Base-by-base conservation (phyloP, 2,113 vertebrate species). In the Saimiri boliviensis region DNA sequence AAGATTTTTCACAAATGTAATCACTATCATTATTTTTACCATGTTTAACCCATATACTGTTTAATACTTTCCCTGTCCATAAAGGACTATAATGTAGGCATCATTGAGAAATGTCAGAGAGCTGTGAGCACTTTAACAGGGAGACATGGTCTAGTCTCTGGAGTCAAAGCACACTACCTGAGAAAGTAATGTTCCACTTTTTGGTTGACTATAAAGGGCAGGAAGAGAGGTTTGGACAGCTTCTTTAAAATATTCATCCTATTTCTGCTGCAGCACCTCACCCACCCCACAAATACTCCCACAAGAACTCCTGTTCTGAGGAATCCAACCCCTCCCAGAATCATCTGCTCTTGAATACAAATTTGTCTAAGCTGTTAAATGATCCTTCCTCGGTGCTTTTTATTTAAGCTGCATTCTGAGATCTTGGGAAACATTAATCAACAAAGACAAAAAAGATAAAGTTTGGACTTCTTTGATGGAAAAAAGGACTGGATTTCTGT, bases 191-290 rank as follows among this genome's bases (percentile, higher is more conserved):
- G 4, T 56, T 86, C 54, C 58, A 60, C 8, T 68, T 63, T 66
- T 68, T 37, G 35, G 74, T 82, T 76, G 66, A 30, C 23, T 81
- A 40, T 2, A 52, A 89, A 49, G 76, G 47, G 54, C 35, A 68
- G 45, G 23, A 86, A 91, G 16, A 66, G 82, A 71, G 5, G 7
- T 5, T 60, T 88, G 4, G 54, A 9, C 1, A 42, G 21, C 14
- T 58, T 79, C 90, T 87, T 79, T 37, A 93, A 95, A 95, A 93
- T 86, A 83, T 16, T 12, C 52, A 74, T 47, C 81, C 13, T 73
- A 56, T 95, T 95, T 95, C 74, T 87, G 54, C 13, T 74, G 5
- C 3, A 79, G 60, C 21, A 60, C 20, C 25, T 25, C 32, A 68
- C 2, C 17, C 40, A 37, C n/a, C 45, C 19, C 11, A 74, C 12